Evolutionary conservation across 2,113 vertebrate genomes (phyloP).

Genomic region (Onychostoma macrolepis): DNA sequence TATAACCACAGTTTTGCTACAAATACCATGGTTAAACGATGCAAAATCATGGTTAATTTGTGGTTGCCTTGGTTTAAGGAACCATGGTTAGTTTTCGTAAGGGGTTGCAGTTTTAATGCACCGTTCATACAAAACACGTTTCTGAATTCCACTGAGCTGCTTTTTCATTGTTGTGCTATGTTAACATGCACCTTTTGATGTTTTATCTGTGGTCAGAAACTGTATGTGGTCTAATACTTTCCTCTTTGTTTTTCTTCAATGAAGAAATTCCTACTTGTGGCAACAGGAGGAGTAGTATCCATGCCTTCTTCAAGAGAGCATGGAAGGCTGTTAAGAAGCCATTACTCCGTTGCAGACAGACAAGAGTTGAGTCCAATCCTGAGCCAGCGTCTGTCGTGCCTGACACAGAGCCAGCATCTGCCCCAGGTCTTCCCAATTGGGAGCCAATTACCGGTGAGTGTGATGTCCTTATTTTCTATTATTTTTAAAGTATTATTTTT

Average conservation of each 20-base stretch:
- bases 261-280: neutral
- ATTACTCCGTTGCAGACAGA: neutral
- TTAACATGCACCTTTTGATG: no score
- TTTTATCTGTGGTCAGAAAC: neutral
- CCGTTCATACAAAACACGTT: no score
- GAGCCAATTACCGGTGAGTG: neutral
- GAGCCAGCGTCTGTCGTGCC: no score
- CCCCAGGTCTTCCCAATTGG: neutral
- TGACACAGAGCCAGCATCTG: neutral
- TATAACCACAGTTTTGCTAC: no score
- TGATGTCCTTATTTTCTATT: neutral
- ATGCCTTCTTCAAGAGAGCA: neutral
- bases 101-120: no score
- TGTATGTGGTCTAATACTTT: neutral
- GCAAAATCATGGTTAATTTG: no score
- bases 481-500: neutral
- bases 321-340: neutral
- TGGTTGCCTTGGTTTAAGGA: no score
- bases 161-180: no score
- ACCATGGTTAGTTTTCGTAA: no score
- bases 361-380: neutral
- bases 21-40: no score
- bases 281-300: neutral
- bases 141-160: no score
- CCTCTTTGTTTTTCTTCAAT: neutral